Base-by-base conservation (phyloP, 2,113 vertebrate species). In the Ceyx margarethae region DNA sequence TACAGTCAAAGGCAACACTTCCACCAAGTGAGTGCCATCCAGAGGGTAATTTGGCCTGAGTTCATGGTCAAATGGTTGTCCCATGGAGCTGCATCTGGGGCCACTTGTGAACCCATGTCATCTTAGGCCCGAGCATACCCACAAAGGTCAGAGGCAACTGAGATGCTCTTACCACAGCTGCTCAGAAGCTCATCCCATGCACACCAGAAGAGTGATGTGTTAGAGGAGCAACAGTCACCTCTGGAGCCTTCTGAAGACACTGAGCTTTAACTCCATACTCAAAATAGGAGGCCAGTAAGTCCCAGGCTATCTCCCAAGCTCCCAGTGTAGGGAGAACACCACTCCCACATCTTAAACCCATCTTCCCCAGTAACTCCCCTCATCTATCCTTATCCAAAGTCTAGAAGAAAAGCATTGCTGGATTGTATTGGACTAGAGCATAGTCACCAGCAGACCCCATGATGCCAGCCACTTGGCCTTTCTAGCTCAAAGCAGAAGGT, bases 191-290 rank as follows among this genome's bases (percentile, higher is more conserved):
- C 58, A 26, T 21, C 18, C 37, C 26, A 12, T 21, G 19, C 53
- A 48, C 25, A 66, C 33, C 53, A 42, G 60, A 77, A 60, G 7
- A 48, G 5, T 16, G 0, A 42, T 0, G 0, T 48, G 5, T 50
- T 33, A 51, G 23, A 84, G 54, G 54, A 84, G 53, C 67, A 68
- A 31, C 1, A 57, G 42, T 45, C 75, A 57, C 37, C 22, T 50
- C 50, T 22, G 12, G 15, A 85, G 22, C 56, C 56, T 68, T 65
- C 62, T 69, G 35, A 56, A 67, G 21, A 37, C 5, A 37, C 53
- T 56, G 42, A 67, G 42, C 48, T 83, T 56, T 73, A 61, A 33
- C 45, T 71, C 43, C 11, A 23, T 48, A 37, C 42, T 62, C 15
- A 25, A 43, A 61, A 54, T 58, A 53, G 37, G 7, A 17, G 53